Evolutionary conservation across 1,140 invertebrate genomes (phyloP), one percentile per base, ranked within the genome.

Genomic region (Xylocopa sonorina): DNA sequence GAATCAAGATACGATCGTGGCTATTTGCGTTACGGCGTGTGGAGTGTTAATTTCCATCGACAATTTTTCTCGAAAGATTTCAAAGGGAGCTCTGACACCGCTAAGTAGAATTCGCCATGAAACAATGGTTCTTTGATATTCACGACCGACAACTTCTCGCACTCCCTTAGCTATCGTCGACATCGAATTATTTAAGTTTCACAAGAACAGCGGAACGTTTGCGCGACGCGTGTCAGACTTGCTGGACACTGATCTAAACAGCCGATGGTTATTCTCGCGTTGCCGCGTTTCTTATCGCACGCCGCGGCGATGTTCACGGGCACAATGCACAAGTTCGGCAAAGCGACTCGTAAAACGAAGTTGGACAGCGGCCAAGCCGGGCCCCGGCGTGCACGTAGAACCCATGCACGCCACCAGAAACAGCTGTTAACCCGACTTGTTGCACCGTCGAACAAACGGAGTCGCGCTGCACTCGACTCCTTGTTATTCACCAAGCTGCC

Each of bases 391-490:
- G 72, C 74, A 60, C 81, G 46, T 55, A 63, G 71, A 82, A n/a
- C 77, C 64, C 60, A 16, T 68, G 58, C 78, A 78, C 74, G 68
- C 78, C 55, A 64, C 66, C 62, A 34, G 82, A 80, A 83, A 87
- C 87, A 88, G 85, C 87, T 88, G 87, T 87, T 88, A 86, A 81
- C 81, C 83, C 83, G 87, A 88, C 87, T 88, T 88, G 87, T 88
- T 88, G 87, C 87, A 88, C 83, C 73, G 48, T 69, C 80, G 74
- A 78, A 87, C 76, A 80, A 73, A 84, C 81, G 73, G 64, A 81
- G 63, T 48, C 74, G 24, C 66, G 69, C 41, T 71, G 34, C 58
- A 62, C 58, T n/a, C 58, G 32, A 24, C n/a, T 60, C 67, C 71
- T 78, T 71, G 32, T 78, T 71, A 71, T 51, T 71, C 66, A 4